These are phyloP conservation scores for Anguilla anguilla DNA, from an alignment of 2,797 vertebrate genomes.

Conservation along the genomic window DNA sequence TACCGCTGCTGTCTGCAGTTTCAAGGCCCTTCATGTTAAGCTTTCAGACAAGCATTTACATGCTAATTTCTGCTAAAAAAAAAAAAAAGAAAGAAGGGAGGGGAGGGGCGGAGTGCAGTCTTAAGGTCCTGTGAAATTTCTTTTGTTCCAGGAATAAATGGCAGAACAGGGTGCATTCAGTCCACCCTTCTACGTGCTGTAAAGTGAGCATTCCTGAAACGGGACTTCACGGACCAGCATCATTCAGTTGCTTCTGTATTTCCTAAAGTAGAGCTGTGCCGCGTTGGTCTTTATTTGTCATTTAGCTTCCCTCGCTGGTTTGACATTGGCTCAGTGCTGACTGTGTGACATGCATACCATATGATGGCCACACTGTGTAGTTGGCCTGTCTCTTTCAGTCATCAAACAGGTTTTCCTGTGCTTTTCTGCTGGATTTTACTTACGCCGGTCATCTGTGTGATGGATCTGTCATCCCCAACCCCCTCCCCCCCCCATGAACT, in stretches of 20 bases:
- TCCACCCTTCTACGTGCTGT: slow-evolving; percentile 42
- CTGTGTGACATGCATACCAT: background rate
- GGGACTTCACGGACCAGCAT: background rate
- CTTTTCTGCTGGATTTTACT: background rate
- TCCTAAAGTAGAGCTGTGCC: background rate
- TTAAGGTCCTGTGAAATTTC: slow-evolving; percentile 65
- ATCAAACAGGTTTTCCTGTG: background rate
- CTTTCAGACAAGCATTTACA: slow-evolving; percentile 63
- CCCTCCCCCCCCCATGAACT: background rate
- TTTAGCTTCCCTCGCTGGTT: background rate
- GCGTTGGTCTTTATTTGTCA: background rate
- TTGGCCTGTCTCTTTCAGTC: background rate
- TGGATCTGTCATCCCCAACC: background rate
- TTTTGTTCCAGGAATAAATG: slow-evolving; percentile 70
- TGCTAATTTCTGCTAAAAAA: slow-evolving; percentile 61
- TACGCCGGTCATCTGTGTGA: background rate
- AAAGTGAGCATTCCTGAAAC: slow-evolving; percentile 67
- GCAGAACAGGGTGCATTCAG: slow-evolving; percentile 46
- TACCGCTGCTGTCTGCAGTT: slow-evolving; percentile 38
- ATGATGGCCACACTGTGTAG: too few species aligned
- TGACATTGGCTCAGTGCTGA: too few species aligned
- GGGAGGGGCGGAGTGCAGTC: slow-evolving; percentile 45
- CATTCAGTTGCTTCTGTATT: background rate
- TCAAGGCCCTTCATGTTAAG: slow-evolving; percentile 57
- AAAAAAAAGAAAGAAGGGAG: slow-evolving; percentile 19